Conservation (phyloP, 2,888 invertebrate species). For the Acleris literana region DNA sequence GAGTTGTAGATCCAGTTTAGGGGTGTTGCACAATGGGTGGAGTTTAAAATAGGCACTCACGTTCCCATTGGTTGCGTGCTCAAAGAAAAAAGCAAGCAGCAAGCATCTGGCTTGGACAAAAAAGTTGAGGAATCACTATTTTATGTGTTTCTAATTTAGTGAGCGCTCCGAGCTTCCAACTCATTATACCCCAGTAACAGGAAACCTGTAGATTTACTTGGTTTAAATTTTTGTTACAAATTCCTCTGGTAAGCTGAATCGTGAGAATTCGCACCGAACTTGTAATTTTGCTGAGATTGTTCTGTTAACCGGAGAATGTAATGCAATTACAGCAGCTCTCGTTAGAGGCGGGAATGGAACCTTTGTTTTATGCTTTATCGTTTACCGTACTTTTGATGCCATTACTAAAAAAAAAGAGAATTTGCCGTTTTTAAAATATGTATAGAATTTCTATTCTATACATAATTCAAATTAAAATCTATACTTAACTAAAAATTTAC, state of each 20-base stretch:
- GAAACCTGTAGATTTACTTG: slow-evolving; percentile 24
- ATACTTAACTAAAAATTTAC: too few relatives aligned
- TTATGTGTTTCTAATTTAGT: not conserved
- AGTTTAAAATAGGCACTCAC: not conserved
- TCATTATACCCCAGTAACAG: slow-evolving; percentile 11
- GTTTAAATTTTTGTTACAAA: slow-evolving; percentile 39
- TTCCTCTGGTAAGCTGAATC: slow-evolving; percentile 47
- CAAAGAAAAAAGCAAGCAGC: slow-evolving; percentile 11
- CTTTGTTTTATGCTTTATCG: slow-evolving; percentile 45
- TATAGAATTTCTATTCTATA: not conserved
- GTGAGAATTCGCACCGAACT: slow-evolving; percentile 56
- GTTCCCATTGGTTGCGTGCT: slow-evolving; percentile 18
- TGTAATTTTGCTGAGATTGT: slow-evolving; percentile 73
- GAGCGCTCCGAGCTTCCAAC: slow-evolving; percentile 7
- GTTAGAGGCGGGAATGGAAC: slow-evolving; percentile 51
- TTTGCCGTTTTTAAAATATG: slow-evolving; percentile 8
- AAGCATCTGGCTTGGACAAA: slow-evolving; percentile 3
- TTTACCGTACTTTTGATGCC: slow-evolving; percentile 45
- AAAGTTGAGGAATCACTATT: not conserved
- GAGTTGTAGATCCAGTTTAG: not conserved
- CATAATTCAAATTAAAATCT: not conserved
- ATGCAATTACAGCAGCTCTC: slow-evolving; percentile 70
- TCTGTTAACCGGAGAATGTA: slow-evolving; percentile 68
- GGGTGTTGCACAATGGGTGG: slow-evolving; percentile 22
- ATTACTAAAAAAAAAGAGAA: slow-evolving; percentile 17